Evolutionary conservation across 2,113 vertebrate genomes (phyloP), one percentile per base, ranked within the genome.

Genomic region (Grus americana): DNA sequence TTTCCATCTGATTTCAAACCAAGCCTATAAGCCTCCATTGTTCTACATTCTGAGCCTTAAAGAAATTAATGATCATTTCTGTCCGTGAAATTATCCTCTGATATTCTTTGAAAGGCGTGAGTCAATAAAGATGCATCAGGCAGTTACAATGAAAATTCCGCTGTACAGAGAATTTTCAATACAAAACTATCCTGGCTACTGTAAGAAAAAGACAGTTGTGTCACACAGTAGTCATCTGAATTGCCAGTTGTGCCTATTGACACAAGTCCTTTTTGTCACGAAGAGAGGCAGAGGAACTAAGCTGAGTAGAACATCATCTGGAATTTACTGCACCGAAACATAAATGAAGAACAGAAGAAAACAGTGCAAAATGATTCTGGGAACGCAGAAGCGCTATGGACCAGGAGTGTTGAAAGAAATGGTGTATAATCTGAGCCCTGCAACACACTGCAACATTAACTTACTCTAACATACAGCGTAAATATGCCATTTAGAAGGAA

Each of bases 311-410:
- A 49, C 24, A 72, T 52, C 3, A 68, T 44, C 71, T 79, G 38
- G 72, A 92, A 80, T 94, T 97, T 94, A 91, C 52, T 75, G 36
- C 68, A 67, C 23, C 49, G 26, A 91, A 89, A 73, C 5, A 34
- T 68, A 88, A 95, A 92, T 74, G 22, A 95, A 89, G 47, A 95
- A 86, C 15, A 95, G 67, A 90, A 70, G 27, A 80, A 70, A 95
- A 46, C 67, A 86, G 57, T 66, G 55, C 32, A 88, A 44, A 80
- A 52, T 27, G 26, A n/a, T 79, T 94, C 34, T 90, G 30, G 72
- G 61, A 95, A 76, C 5, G 5, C 36, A 65, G 52, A 83, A 92
- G 23, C 12, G 6, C 46, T 52, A 50, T 71, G 65, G 73, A 73
- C 26, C 40, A 84, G 71, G 63, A 79, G 72, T 40, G 38, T 84